Base-by-base conservation (phyloP, 2,113 vertebrate genomes). In the Lanius collurio region DNA sequence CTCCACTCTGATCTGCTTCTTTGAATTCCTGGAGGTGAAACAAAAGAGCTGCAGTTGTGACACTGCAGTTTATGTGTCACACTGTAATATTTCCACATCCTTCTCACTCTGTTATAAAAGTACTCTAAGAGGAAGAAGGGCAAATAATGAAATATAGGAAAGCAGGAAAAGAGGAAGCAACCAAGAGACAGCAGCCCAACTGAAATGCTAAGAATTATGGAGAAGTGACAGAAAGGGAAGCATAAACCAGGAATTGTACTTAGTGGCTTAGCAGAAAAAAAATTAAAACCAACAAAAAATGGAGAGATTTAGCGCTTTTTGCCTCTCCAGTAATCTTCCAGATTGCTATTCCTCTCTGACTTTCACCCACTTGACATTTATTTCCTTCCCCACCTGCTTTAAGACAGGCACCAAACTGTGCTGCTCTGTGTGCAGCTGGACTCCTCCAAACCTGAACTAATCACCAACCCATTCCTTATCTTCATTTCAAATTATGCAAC, bases 141-240 rank as follows among this genome's bases (percentile, higher is more conserved):
- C 97, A 98, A 98, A 97, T 98, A 98, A 98, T 98, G 99, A 99
- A 99, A 99, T 99, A 98, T 98, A 99, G 99, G 99, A 98, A 99
- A 99, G 98, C 95, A 98, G 98, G 98, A 90, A 99, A 99, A 99
- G 99, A 98, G 99, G 99, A 99, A 99, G 98, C 98, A 97, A 91
- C 96, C 93, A 88, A 90, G 59, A 94, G 96, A 97, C 82, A 96
- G 90, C 94, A 97, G 98, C 98, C 98, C 98, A 99, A 99, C 99
- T 90, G 98, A 99, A 99, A 99, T 95, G 97, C 95, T 92, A 98
- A 99, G 98, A 99, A 97, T 98, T 99, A 99, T 98, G 99, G 99
- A 99, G 99, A 99, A 99, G 99, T 99, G 98, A 98, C 99, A 99
- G 98, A 99, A 99, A 99, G 98, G 99, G 99, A 99, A 99, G 98